phyloP scores from a whole-genome alignment of 2,797 vertebrate genomes.

The Acridotheres tristis region DNA sequence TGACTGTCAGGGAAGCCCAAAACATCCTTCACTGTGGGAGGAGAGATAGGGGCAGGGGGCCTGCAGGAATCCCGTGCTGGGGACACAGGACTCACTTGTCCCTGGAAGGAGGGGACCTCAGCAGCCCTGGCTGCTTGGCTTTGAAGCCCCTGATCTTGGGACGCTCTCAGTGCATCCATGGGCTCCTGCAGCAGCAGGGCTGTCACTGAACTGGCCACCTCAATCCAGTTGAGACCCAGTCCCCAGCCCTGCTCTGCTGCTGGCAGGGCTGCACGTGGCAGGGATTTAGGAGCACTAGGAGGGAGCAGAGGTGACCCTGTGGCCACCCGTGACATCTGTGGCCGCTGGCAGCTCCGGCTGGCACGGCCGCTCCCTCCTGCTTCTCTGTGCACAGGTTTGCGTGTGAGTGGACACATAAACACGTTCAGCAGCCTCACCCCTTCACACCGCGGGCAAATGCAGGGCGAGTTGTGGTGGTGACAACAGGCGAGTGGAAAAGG shows the following conservation, averaged over 20 bases:
- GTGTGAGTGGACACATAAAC: accelerated
- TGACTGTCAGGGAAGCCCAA: not conserved
- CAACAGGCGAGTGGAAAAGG: not conserved
- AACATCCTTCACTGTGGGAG: not conserved
- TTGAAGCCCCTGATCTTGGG: not conserved
- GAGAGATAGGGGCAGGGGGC: not conserved
- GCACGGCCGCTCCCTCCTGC: accelerated
- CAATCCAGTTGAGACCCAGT: not conserved
- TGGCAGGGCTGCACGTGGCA: too few species aligned
- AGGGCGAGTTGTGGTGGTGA: accelerated
- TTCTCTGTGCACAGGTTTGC: accelerated
- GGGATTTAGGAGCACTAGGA: not conserved
- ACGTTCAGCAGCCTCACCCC: not conserved
- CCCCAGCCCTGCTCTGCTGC: too few species aligned
- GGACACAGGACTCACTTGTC: not conserved
- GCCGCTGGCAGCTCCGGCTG: accelerated
- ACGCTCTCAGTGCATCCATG: not conserved
- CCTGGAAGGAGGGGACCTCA: not conserved
- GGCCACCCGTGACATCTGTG: too few species aligned
- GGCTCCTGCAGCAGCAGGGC: not conserved
- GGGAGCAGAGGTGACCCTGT: not conserved
- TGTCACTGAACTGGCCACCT: not conserved
- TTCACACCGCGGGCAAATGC: accelerated
- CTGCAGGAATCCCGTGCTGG: not conserved
- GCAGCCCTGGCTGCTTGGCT: not conserved